Evolutionary conservation across 2,113 vertebrate species (phyloP), one percentile per base, ranked within the genome.

Genomic region (Paralichthys olivaceus): DNA sequence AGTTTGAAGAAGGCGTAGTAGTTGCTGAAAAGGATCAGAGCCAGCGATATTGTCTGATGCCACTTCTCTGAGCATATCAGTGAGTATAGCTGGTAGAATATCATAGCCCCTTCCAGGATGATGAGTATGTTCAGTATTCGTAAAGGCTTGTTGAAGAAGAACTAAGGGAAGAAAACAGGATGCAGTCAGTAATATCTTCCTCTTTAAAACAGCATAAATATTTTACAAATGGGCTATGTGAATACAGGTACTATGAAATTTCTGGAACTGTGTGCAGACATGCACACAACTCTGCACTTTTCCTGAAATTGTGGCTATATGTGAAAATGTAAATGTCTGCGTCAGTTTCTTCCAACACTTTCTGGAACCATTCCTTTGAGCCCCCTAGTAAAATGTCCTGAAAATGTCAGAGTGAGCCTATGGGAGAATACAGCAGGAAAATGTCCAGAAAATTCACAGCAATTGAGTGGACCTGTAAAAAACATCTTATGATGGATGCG

Each of bases 1-100:
- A 99, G 95, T 87, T 98, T 98, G 93, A 98, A 99, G 92, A 99
- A 99, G 90, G 97, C 96, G 5, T 99, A 98, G 87, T 99, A 99
- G 93, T 99, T 99, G 93, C 97, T 98, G 95, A 99, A 99, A 88
- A 99, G 97, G 83, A 99, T 99, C 86, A 99, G 94, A 0, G 97
- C 97, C 92, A 99, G 91, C 0, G 98, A 99, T 94, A 99, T 97
- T 0, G 96, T 99, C 90, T 99, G 98, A 91, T 99, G 96, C 98
- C 98, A 99, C 91, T 98, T 99, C 82, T 99, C 97, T 0, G 98
- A 99, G 69, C 97, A 96, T 29, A 99, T 95, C 60, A 99, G 90
- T 0, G 97, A 98, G 91, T 99, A 99, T 1, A 99, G 96, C 92
- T 99, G 97, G 94, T 99, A 99, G 90, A 97, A 95, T 83, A 99